phyloP scores from a whole-genome alignment of 2,113 vertebrate species.

The Atrichornis clamosus region DNA sequence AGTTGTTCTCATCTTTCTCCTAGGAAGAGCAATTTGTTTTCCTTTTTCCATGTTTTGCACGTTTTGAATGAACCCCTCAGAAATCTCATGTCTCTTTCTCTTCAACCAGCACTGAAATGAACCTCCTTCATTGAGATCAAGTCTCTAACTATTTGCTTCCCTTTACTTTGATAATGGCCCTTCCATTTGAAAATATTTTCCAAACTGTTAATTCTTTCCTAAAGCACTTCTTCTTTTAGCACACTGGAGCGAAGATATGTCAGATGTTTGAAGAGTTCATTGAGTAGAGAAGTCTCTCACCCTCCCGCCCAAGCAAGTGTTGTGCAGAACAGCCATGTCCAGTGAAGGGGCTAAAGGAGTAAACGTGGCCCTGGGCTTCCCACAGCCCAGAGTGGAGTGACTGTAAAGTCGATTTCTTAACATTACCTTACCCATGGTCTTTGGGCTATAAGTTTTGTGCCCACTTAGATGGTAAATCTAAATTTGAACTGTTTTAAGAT shows the following conservation, averaged over 20 bases:
- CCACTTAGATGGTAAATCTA: neutral
- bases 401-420: neutral
- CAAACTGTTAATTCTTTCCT: neutral
- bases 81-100: neutral
- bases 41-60: neutral
- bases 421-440: accelerated
- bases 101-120: neutral
- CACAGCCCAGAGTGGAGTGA: neutral
- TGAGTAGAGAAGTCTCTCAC: neutral
- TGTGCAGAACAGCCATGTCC: neutral
- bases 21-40: neutral
- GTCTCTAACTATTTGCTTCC: neutral
- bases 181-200: neutral
- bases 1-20: neutral
- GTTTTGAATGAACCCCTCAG: neutral
- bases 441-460: neutral
- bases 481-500: neutral
- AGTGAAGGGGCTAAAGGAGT: neutral
- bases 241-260: neutral
- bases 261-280: neutral
- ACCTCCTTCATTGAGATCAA: neutral
- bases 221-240: neutral
- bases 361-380: neutral
- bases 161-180: neutral
- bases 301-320: neutral